Evolutionary conservation across 2,113 vertebrate species (phyloP), one percentile per base, ranked within the genome.

Genomic region (Menidia beryllina): DNA sequence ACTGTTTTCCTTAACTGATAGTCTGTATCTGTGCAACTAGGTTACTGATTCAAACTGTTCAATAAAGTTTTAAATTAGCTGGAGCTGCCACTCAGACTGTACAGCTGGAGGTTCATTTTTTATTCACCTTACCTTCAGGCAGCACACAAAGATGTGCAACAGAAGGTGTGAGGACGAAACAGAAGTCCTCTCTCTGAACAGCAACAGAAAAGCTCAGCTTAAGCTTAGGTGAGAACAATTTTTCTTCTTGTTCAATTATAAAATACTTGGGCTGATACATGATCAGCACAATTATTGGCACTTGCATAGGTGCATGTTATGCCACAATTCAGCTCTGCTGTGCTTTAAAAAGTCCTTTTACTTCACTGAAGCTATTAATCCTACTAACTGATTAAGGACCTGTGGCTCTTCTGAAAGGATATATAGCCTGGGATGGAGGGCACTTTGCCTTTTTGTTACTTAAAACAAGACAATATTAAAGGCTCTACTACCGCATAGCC

Each of bases 61-160:
- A 17, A 19, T 8, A 17, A 17, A 27, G 25, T 53, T 53, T 26
- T 5, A 12, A 34, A n/a, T 19, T 20, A 7, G 17, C 48, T 27
- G 19, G 2, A 55, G 30, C 19, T 27, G 10, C 1, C 12, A 25
- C 5, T 38, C 41, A 7, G 50, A 17, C 15, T 27, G 6, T 34
- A 25, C 24, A n/a, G 43, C 14, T 38, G 11, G 15, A 55, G 64
- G 20, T 27, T 59, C 3, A 54, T 63, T 7, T 52, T 57, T n/a
- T 45, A 34, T 20, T 41, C 38, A 61, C n/a, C 15, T 17, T 27
- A 55, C 53, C 19, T 47, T 67, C 17, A n/a, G 53, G 53, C 53
- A 20, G 26, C 15, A 36, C 26, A 20, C 19, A 34, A 23, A 27
- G 24, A 53, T 15, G 5, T 34, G 53, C 20, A 54, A 36, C n/a